phyloP scores from a whole-genome alignment of 2,113 vertebrate species.

The Psilopsiagon aymara region DNA sequence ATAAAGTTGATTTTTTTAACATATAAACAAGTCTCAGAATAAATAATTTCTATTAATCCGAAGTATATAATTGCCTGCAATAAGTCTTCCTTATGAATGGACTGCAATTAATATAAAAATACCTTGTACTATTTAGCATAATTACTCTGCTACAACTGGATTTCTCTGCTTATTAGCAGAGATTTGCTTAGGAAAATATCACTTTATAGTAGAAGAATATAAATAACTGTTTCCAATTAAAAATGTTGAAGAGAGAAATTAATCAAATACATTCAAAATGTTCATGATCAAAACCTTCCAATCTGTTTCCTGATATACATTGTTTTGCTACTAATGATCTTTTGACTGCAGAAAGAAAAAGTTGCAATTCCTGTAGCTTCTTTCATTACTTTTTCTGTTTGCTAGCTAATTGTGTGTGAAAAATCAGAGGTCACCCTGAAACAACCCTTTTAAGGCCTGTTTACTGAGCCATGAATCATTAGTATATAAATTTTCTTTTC shows the following conservation, averaged over 20 bases:
- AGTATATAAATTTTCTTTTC: background rate
- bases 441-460: background rate
- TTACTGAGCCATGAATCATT: slow-evolving; percentile 25
- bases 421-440: slow-evolving; percentile 38
- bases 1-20: background rate
- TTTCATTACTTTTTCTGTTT: slow-evolving; percentile 27
- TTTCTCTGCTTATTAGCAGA: background rate
- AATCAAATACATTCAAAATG: background rate
- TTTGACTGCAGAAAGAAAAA: slow-evolving; percentile 3
- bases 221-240: background rate
- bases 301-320: background rate
- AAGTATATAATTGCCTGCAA: background rate
- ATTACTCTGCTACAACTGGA: background rate
- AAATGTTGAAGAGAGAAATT: background rate
- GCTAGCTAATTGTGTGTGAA: slow-evolving; percentile 27
- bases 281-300: background rate
- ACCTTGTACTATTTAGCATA: background rate
- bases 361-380: background rate
- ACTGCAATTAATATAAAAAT: background rate
- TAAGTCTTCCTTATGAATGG: background rate
- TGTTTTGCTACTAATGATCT: slow-evolving; percentile 6
- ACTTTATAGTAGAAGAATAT: background rate
- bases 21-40: background rate
- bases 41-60: background rate
- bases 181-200: background rate